Evolutionary conservation across 2,888 invertebrate genomes (phyloP).

Genomic region (Meandrusa payeni): DNA sequence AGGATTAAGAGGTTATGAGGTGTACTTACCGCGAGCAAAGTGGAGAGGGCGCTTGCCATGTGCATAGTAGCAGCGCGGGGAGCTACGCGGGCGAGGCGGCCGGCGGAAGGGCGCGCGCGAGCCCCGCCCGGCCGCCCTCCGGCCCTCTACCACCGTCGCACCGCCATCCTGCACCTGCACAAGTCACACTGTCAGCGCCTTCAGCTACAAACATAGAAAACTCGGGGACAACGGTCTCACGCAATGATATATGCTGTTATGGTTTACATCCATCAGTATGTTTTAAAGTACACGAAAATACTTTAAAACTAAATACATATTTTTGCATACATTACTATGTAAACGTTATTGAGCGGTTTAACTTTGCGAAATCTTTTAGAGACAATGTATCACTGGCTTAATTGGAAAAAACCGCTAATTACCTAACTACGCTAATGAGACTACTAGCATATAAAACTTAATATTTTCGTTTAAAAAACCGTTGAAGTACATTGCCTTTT

Average conservation of each 20-base stretch:
- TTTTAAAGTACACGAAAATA: no score
- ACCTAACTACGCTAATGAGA: conserved; percentile 9
- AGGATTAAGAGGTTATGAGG: no score
- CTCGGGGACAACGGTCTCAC: no score
- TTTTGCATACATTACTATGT: no score
- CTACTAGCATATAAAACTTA: not conserved
- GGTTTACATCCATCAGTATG: no score
- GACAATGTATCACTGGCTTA: conserved; percentile 4
- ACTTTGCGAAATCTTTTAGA: not conserved
- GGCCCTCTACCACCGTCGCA: conserved; percentile 67
- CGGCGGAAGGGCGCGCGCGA: conserved; percentile 76
- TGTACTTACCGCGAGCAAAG: conserved; percentile 87
- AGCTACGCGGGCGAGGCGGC: conserved; percentile 70
- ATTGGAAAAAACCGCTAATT: conserved; percentile 15
- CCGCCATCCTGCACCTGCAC: conserved; percentile 62
- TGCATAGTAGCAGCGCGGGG: conserved; percentile 87
- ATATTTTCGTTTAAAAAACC: no score
- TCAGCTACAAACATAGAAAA: no score
- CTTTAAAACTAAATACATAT: no score
- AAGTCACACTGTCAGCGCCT: no score
- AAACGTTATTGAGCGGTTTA: no score
- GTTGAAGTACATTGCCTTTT: no score
- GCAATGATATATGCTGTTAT: no score
- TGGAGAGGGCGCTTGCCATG: conserved; percentile 86
- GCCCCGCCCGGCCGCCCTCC: conserved; percentile 75